These are phyloP conservation scores for Trachythela sp. DNA, from an alignment of 64 coral and sea anemone genomes.

Conservation along the genomic window DNA sequence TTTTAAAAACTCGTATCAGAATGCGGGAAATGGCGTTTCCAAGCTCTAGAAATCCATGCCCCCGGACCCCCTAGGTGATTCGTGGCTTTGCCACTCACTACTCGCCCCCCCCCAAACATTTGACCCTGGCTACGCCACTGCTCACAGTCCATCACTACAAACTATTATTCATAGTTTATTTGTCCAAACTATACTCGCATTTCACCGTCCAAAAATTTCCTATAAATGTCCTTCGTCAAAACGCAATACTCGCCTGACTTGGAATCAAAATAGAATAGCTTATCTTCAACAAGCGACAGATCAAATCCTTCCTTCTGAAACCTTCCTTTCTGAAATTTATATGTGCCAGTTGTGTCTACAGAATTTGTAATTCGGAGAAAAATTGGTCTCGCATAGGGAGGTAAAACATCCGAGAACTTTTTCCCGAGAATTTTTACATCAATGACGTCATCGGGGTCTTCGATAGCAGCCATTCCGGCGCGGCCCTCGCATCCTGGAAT, in stretches of 20 bases:
- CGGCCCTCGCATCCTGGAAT: slow-evolving; percentile 70
- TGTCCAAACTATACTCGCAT: slow-evolving; percentile 46
- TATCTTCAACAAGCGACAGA: slow-evolving; percentile 53
- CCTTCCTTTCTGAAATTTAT: slow-evolving; percentile 76
- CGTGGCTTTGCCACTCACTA: too few relatives aligned
- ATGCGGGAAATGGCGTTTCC: too few relatives aligned
- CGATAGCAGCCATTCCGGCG: slow-evolving; percentile 75
- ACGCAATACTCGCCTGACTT: slow-evolving; percentile 49
- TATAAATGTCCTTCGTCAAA: slow-evolving; percentile 53
- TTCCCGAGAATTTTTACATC: slow-evolving; percentile 37
- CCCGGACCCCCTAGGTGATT: too few relatives aligned
- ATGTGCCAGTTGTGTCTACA: slow-evolving; percentile 68
- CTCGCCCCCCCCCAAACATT: too few relatives aligned
- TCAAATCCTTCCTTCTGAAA: slow-evolving; percentile 76
- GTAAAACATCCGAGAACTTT: slow-evolving; percentile 48
- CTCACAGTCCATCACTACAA: too few relatives aligned
- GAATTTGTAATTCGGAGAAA: slow-evolving; percentile 67
- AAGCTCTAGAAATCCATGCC: too few relatives aligned
- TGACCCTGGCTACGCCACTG: too few relatives aligned
- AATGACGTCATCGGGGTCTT: slow-evolving; percentile 52
- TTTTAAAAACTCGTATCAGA: too few relatives aligned
- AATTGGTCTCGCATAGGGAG: slow-evolving; percentile 66
- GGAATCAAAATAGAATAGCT: slow-evolving; percentile 54
- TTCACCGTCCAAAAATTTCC: slow-evolving; percentile 49
- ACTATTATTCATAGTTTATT: too few relatives aligned